Base-by-base conservation (phyloP, 2,113 vertebrate genomes). In the Equus quagga region DNA sequence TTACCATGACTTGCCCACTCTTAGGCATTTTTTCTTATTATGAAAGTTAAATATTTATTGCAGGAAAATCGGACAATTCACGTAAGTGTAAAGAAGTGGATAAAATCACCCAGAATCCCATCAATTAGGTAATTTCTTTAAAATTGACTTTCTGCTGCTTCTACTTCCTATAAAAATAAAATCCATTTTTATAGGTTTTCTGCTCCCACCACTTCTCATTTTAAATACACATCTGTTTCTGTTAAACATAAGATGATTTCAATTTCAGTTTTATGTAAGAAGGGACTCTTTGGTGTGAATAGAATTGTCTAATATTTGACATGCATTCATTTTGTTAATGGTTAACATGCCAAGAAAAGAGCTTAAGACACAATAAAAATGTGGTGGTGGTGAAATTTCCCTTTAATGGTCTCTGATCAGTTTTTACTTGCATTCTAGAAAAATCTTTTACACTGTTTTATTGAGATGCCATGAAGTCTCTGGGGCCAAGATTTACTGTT, bases 281-380 rank as follows among this genome's bases (percentile, higher is more conserved):
- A 80, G 24, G 80, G 46, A 90, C 86, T 94, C 79, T 95, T 94
- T 97, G 94, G 97, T 94, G 91, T 97, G 93, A 97, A 95, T 64
- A 94, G 93, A 97, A 97, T 85, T 49, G 62, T 97, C 91, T 95
- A 88, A 82, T 94, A 94, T 93, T 94, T 95, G 91, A 91, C 95
- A 96, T 94, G 98, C 94, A 97, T 97, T 98, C 97, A 89, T 97
- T 96, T 98, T 91, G 92, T 96, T 98, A 98, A 98, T 98, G 96
- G 95, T 97, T 98, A 98, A 97, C 97, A 97, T 96, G 84, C 98
- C 97, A 98, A 98, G 97, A 72, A 89, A 97, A 95, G 91, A 94
- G 82, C 79, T 94, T 89, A 72, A 94, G 94, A 80, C 79, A 92
- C 56, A 92, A 85, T 92, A 76, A 94, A 96, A 92, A 87, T 2